phyloP scores from a whole-genome alignment of 2,888 invertebrate genomes.

The Drepana falcataria region DNA sequence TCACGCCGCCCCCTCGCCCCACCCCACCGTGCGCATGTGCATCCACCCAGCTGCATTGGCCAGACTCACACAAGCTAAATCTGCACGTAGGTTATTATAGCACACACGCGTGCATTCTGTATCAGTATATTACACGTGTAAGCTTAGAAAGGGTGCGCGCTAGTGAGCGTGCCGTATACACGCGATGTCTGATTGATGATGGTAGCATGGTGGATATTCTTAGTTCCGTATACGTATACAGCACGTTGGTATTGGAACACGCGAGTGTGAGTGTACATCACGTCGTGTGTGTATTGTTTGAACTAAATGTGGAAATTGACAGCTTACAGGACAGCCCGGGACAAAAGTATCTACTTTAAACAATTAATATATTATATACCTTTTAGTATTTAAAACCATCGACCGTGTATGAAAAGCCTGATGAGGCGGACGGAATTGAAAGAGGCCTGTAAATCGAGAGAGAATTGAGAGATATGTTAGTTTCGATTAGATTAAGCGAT shows the following conservation, averaged over 20 bases:
- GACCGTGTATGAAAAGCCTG: too few species aligned
- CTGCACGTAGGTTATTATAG: slow-evolving; percentile 15
- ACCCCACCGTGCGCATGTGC: slow-evolving; percentile 49
- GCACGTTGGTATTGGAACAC: slow-evolving; percentile 19
- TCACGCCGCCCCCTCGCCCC: slow-evolving; percentile 27
- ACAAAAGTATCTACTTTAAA: too few species aligned
- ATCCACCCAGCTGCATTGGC: slow-evolving; percentile 53
- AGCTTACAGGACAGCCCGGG: slow-evolving; percentile 44
- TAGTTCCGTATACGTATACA: slow-evolving; percentile 12
- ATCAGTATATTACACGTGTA: slow-evolving; percentile 24
- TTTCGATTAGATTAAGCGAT: too few species aligned
- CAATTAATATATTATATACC: too few species aligned
- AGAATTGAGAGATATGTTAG: too few species aligned
- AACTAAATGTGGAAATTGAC: slow-evolving; percentile 52
- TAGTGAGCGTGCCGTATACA: slow-evolving; percentile 31
- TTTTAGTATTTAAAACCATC: too few species aligned
- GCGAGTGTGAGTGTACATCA: slow-evolving; percentile 17
- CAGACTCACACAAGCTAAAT: slow-evolving; percentile 19
- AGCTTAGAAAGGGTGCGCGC: slow-evolving; percentile 31
- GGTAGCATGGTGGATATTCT: slow-evolving; percentile 37
- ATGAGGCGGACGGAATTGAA: too few species aligned
- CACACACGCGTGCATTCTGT: slow-evolving; percentile 10
- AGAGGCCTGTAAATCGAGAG: too few species aligned
- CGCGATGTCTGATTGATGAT: slow-evolving; percentile 38
- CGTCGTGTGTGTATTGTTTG: slow-evolving; percentile 30